Percentiles rank a stretch among this genome's conserved stretches.
These are phyloP conservation scores for Hyles euphorbiae DNA, from an alignment of 1,140 invertebrate genomes.

Conservation along the genomic window DNA sequence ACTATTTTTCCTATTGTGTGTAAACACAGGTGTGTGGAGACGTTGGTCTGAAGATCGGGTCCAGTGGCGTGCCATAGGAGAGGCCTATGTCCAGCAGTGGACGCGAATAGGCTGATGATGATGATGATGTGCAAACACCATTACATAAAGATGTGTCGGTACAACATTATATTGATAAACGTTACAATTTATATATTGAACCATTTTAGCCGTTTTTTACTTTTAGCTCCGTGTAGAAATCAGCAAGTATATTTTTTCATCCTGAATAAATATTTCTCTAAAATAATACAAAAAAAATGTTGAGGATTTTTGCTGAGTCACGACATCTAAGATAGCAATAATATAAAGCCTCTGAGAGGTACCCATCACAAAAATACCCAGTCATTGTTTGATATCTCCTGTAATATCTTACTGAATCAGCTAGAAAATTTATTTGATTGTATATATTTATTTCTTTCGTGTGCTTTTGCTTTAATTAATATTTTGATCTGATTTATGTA, in stretches of 20 bases:
- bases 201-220: too few species aligned
- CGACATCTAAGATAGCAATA: neutral
- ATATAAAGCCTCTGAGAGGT: neutral
- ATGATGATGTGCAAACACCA: too few species aligned
- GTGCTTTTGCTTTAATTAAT: neutral
- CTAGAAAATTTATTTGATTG: constrained; percentile 5
- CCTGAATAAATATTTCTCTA: constrained; percentile 16
- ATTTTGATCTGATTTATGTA: neutral
- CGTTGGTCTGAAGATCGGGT: too few species aligned
- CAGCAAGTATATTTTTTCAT: neutral
- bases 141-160: too few species aligned
- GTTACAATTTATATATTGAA: too few species aligned
- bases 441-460: neutral
- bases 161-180: too few species aligned
- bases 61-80: too few species aligned
- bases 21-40: neutral
- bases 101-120: too few species aligned
- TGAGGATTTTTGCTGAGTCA: constrained; percentile 9
- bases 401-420: constrained; percentile 1
- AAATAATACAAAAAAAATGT: neutral
- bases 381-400: constrained; percentile 7
- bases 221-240: too few species aligned
- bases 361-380: constrained; percentile 5
- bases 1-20: too few species aligned
- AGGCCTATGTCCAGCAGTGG: too few species aligned